These are phyloP conservation scores for Hoplostethus atlanticus DNA, from an alignment of 2,797 vertebrate genomes.

Conservation along the genomic window DNA sequence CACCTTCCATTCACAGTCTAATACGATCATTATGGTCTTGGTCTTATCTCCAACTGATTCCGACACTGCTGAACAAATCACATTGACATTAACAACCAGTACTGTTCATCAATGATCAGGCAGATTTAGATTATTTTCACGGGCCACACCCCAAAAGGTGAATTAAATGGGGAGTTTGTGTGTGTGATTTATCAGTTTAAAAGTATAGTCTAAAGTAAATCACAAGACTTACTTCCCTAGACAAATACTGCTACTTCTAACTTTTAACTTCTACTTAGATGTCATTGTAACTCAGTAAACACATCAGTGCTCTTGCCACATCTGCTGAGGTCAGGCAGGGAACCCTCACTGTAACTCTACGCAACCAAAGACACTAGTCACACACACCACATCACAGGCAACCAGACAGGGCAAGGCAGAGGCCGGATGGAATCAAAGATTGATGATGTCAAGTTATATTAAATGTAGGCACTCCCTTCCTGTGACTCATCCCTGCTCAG, in stretches of 20 bases:
- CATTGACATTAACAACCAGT: too few relatives aligned
- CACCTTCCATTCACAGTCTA: too few relatives aligned
- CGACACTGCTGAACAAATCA: too few relatives aligned
- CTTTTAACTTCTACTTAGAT: not conserved
- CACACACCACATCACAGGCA: slow-evolving; percentile 14
- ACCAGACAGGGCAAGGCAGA: not conserved
- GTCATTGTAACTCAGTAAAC: too few relatives aligned
- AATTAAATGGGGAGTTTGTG: not conserved
- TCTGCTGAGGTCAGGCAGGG: slow-evolving; percentile 32
- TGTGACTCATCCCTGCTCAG: slow-evolving; percentile 50
- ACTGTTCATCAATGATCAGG: too few relatives aligned
- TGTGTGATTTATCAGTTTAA: not conserved
- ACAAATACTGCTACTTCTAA: not conserved
- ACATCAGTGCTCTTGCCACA: not conserved
- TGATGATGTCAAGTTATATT: slow-evolving; percentile 26
- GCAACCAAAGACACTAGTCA: slow-evolving; percentile 1
- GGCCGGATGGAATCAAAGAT: not conserved
- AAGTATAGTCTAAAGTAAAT: too few relatives aligned
- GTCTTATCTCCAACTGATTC: too few relatives aligned
- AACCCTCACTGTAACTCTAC: not conserved
- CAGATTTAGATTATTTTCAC: too few relatives aligned
- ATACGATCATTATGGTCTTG: too few relatives aligned
- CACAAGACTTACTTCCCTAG: too few relatives aligned
- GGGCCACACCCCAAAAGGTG: not conserved
- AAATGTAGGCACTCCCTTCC: slow-evolving; percentile 42